Conservation (phyloP, 2,797 vertebrate genomes). For the Ibycter americanus region DNA sequence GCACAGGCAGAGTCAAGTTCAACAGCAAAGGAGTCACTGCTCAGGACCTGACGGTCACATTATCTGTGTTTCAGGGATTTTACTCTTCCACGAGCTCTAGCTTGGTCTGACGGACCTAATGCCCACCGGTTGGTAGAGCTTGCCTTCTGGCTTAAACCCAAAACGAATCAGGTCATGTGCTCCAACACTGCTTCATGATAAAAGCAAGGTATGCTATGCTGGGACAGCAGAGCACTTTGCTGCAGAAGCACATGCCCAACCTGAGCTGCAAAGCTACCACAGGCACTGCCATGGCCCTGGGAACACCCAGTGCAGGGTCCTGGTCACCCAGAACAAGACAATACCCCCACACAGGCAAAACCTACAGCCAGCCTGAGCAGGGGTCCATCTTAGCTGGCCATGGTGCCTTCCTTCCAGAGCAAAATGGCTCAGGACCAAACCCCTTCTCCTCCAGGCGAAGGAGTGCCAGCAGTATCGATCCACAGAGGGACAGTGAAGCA, state of each 20-base stretch:
- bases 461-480: fast-evolving
- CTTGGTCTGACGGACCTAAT: background rate
- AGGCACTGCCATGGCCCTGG: fast-evolving
- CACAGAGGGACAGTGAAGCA: background rate
- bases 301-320: fast-evolving
- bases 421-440: background rate
- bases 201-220: background rate
- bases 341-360: background rate
- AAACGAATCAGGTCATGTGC: background rate
- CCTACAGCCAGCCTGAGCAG: background rate
- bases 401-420: background rate
- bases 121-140: background rate
- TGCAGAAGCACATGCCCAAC: fast-evolving
- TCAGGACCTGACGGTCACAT: fast-evolving
- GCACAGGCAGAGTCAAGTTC: background rate
- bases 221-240: background rate
- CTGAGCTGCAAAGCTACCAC: background rate
- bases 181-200: background rate
- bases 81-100: background rate
- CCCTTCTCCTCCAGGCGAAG: too few species aligned
- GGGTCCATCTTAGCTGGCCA: background rate
- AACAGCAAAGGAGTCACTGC: background rate
- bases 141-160: background rate
- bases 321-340: background rate
- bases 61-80: background rate